Percentiles rank a stretch among this genome's conserved stretches.
phyloP scores from a whole-genome alignment of 2,113 vertebrate genomes.

The Caloenas nicobarica region DNA sequence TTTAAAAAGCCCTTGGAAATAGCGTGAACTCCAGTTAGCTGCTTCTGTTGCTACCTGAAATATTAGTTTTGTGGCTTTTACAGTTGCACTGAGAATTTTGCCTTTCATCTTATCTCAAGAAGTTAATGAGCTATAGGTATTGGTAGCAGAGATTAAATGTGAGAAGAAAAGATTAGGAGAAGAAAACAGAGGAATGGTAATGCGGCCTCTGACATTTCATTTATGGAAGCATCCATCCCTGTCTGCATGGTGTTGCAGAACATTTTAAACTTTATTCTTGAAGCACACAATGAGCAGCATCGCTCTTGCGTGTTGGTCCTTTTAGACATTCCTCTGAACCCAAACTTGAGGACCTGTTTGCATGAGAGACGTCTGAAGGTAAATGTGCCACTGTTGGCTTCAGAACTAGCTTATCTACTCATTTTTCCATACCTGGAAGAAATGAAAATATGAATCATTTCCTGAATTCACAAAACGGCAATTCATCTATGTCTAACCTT shows the following conservation, averaged over 20 bases:
- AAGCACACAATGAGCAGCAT: neutral
- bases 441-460: neutral
- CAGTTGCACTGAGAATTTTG: neutral
- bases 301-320: neutral
- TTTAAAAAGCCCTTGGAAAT: neutral
- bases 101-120: neutral
- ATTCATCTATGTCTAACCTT: neutral
- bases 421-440: neutral
- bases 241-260: neutral
- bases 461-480: neutral
- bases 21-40: neutral
- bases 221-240: neutral
- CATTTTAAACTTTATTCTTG: neutral
- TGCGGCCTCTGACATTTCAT: neutral
- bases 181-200: neutral
- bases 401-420: neutral
- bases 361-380: neutral
- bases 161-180: neutral
- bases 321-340: neutral
- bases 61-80: neutral
- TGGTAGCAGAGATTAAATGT: neutral
- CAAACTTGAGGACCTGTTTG: neutral
- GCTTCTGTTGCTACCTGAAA: neutral
- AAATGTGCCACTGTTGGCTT: neutral
- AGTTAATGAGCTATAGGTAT: neutral